Conservation (phyloP, 2,797 vertebrate species). For the Selene dorsalis region DNA sequence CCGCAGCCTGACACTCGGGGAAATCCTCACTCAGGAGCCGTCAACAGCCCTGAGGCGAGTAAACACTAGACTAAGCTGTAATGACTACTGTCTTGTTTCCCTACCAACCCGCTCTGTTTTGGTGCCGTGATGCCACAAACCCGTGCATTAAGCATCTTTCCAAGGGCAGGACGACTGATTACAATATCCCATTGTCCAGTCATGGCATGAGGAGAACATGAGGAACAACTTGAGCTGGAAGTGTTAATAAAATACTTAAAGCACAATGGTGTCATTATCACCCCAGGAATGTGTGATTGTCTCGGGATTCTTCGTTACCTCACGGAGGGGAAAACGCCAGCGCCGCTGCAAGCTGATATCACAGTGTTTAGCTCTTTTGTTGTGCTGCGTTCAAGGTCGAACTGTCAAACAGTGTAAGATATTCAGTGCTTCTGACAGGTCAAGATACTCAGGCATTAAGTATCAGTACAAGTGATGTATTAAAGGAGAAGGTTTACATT, state of each 20-base stretch:
- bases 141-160: constrained; percentile 43
- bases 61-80: constrained; percentile 55
- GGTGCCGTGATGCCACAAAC: constrained; percentile 20
- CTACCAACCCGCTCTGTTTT: constrained; percentile 65
- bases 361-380: constrained; percentile 17
- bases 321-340: constrained; percentile 10
- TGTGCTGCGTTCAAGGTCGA: constrained; percentile 7
- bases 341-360: constrained; percentile 40
- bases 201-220: constrained; percentile 2
- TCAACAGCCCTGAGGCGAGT: constrained; percentile 55
- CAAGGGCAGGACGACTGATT: constrained; percentile 36
- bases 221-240: constrained; percentile 34
- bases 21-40: constrained; percentile 56
- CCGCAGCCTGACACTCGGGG: constrained; percentile 41
- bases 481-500: constrained; percentile 39
- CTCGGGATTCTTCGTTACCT: constrained; percentile 43
- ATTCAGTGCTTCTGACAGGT: constrained; percentile 36
- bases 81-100: constrained; percentile 71
- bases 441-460: not conserved
- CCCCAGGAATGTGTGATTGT: constrained; percentile 43
- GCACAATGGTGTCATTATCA: constrained; percentile 61
- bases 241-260: constrained; percentile 44
- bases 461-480: not conserved
- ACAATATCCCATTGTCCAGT: constrained; percentile 65
- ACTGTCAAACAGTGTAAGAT: constrained; percentile 42